A percentile compares a stretch with the other conserved stretches of the same genome.
Evolutionary conservation across 2,113 vertebrate genomes (phyloP).

Genomic region (Corydoras sp.): DNA sequence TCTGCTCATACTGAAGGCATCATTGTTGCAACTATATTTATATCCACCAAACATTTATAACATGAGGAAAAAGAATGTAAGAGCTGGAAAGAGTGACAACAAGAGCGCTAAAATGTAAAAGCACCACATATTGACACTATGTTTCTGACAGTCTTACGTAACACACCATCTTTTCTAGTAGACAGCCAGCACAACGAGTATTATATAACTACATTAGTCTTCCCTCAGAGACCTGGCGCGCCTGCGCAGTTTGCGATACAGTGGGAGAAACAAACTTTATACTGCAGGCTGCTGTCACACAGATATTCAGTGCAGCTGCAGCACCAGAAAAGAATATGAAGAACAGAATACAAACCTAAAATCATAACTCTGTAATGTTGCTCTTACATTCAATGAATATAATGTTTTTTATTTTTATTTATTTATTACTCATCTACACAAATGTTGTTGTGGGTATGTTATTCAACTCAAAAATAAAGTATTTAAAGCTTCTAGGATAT

Average conservation of each 20-base stretch:
- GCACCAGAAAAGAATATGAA: background rate
- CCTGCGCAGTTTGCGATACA: conserved; percentile 51
- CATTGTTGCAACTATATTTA: background rate
- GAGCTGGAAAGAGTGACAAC: conserved; percentile 41
- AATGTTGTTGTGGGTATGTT: no score
- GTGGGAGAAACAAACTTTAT: conserved; percentile 17
- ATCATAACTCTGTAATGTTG: no score
- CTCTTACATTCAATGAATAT: no score
- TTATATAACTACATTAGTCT: conserved; percentile 73
- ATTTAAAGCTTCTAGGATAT: no score
- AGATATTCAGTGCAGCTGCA: conserved; percentile 25
- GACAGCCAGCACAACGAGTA: conserved; percentile 61
- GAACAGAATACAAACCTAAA: no score
- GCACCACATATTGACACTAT: conserved; percentile 60
- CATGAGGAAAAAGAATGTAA: conserved; percentile 4
- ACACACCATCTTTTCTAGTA: conserved; percentile 64
- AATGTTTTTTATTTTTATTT: no score
- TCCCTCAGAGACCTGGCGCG: conserved; percentile 55
- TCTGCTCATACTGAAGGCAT: background rate
- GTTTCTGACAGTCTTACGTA: conserved; percentile 70
- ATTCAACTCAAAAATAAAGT: no score
- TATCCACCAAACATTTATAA: background rate
- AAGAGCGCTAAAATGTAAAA: conserved; percentile 55
- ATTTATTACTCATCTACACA: no score
- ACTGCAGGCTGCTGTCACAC: conserved; percentile 28